These are phyloP conservation scores for Episyrphus balteatus DNA, from an alignment of 1,140 invertebrate genomes.

Conservation along the genomic window DNA sequence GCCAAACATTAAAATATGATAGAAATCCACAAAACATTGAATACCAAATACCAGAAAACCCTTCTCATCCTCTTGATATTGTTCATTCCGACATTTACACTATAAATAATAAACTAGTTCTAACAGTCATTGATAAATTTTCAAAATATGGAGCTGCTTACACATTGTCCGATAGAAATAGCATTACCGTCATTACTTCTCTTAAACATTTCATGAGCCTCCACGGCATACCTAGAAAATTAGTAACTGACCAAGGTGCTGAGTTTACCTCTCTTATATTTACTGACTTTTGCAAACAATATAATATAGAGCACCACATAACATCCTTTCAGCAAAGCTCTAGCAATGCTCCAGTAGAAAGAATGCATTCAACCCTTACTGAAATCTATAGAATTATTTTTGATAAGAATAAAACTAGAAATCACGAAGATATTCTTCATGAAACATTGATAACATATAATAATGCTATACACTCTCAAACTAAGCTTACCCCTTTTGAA, in stretches of 20 bases:
- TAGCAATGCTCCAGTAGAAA: constrained; percentile 10
- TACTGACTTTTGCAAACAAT: constrained; percentile 10
- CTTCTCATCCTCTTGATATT: constrained; percentile 19
- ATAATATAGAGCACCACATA: constrained; percentile 12
- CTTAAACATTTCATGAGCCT: constrained; percentile 13
- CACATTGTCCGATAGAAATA: constrained; percentile 8
- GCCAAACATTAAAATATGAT: constrained; percentile 23
- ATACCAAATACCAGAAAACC: constrained; percentile 16
- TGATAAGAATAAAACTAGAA: not conserved
- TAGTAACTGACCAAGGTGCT: constrained; percentile 10
- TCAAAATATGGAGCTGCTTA: constrained; percentile 23
- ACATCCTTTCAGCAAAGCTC: constrained; percentile 8
- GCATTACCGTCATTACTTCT: constrained; percentile 8
- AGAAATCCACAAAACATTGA: constrained; percentile 18
- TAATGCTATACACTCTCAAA: constrained; percentile 1
- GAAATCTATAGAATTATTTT: constrained; percentile 10
- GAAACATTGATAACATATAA: constrained; percentile 5
- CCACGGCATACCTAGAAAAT: constrained; percentile 18
- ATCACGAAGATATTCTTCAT: constrained; percentile 2
- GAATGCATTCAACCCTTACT: constrained; percentile 13
- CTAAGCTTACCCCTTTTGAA: constrained; percentile 7
- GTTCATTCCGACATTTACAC: constrained; percentile 19
- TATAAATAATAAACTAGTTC: constrained; percentile 12
- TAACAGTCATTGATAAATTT: constrained; percentile 24
- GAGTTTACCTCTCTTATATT: constrained; percentile 13